Conservation (phyloP, 2,797 vertebrate species). For the Darevskia nairensis region DNA sequence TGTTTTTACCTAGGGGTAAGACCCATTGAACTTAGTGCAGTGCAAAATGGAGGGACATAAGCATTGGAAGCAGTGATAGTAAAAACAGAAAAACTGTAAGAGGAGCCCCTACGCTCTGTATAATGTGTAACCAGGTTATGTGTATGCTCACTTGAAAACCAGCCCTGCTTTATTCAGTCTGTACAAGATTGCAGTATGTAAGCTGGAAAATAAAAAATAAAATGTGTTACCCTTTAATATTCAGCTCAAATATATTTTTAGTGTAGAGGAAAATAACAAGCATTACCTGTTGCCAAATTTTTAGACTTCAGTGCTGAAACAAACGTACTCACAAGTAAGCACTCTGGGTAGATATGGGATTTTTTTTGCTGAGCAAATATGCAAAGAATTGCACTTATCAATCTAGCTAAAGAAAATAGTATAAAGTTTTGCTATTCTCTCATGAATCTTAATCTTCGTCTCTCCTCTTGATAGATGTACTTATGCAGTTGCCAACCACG, state of each 20-base stretch:
- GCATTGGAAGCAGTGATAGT: background rate
- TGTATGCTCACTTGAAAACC: background rate
- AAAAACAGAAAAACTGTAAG: background rate
- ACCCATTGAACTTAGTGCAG: background rate
- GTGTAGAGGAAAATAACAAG: background rate
- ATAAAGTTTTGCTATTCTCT: background rate
- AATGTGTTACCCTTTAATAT: background rate
- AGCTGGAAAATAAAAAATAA: background rate
- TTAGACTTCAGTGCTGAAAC: background rate
- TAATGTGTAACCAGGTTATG: background rate
- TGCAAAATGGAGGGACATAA: background rate
- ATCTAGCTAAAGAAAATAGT: background rate
- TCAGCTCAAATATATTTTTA: background rate
- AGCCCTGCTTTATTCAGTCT: background rate
- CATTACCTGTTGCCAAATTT: background rate
- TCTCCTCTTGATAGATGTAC: constrained; percentile 86
- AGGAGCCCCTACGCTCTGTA: background rate
- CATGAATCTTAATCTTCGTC: constrained; percentile 6
- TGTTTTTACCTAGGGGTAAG: background rate
- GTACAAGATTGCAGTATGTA: background rate
- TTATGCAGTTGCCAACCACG: constrained; percentile 91
- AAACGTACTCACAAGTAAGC: background rate
- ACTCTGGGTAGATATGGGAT: background rate
- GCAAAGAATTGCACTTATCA: background rate
- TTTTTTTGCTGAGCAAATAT: background rate